Base-by-base conservation (phyloP, 2,797 vertebrate species). In the Aquila chrysaetos region DNA sequence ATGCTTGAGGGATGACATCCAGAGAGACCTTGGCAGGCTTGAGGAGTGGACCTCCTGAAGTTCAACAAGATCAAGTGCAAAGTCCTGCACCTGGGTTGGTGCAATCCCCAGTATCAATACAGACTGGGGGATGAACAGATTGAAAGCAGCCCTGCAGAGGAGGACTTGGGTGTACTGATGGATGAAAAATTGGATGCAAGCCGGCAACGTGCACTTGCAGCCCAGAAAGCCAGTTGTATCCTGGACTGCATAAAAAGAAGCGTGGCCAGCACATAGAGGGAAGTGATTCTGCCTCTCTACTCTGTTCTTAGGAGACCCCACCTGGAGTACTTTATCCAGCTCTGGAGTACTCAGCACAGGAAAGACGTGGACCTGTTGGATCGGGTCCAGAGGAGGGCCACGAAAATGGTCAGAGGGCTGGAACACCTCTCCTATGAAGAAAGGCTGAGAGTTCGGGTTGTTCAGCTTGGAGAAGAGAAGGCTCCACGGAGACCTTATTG, bases 251-350 rank as follows among this genome's bases (percentile, higher is more conserved):
- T 43, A 11, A 37, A 37, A 90, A 28, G 16, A 64, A 49, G 5
- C 0, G 1, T 30, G 43, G 17, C 20, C 30, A 61, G 11, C 11
- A 60, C 24, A 39, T 4, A 2, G 5, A 25, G 18, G 20, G 11
- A 61, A 7, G 4, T 41, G 30, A 39, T 30, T n/a, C 8, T 63
- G 7, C 16, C 23, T 8, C 11, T 51, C 35, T 57, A 7, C 23
- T 31, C 12, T 9, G 15, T 35, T 54, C 27, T 51, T 7, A 14
- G 10, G 11, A 83, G 17, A 73, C 10, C 6, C 9, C 11, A 44
- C 16, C 9, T 63, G 22, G 28, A 56, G 27, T 49, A 28, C 12
- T 49, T 13, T 7, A 8, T 30, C 33, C 18, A 44, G 7, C 31
- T 33, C 41, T 67, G 53, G 43, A 35, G 31, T 19, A 16, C 12